Evolutionary conservation across 2,888 invertebrate genomes (phyloP).

Genomic region (Acronicta psi): DNA sequence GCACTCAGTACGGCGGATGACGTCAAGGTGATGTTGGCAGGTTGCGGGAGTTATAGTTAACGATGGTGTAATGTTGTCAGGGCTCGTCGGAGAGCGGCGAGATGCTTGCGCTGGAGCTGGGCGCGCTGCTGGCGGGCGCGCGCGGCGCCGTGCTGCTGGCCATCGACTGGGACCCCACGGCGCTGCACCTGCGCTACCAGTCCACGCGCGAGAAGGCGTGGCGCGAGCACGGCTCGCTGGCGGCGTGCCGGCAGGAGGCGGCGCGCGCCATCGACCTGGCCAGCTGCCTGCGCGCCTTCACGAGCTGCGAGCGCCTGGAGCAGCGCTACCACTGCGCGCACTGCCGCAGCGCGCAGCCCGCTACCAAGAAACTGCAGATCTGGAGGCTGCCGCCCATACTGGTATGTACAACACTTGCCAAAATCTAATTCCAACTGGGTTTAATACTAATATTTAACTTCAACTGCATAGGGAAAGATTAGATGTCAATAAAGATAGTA

Average conservation of each 20-base stretch:
- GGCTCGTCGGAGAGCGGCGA: constrained; percentile 20
- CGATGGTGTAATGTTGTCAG: constrained; percentile 10
- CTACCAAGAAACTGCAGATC: constrained; percentile 96
- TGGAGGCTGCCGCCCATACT: constrained; percentile 97
- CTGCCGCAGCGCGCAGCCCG: constrained; percentile 95
- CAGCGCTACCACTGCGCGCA: constrained; percentile 95
- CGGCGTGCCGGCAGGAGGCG: constrained; percentile 91
- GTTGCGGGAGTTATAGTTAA: too few relatives aligned
- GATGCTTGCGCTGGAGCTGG: constrained; percentile 45
- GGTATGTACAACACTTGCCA: constrained; percentile 27
- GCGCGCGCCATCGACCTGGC: constrained; percentile 95
- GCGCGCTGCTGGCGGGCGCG: constrained; percentile 56
- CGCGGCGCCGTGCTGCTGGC: constrained; percentile 87
- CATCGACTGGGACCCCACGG: constrained; percentile 98
- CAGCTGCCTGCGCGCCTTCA: constrained; percentile 96
- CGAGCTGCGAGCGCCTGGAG: constrained; percentile 95
- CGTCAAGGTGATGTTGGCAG: too few relatives aligned
- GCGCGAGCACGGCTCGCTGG: constrained; percentile 92
- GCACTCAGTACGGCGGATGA: too few relatives aligned
- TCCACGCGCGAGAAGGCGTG: constrained; percentile 92
- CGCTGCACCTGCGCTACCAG: constrained; percentile 96
- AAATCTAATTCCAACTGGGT: too few relatives aligned
- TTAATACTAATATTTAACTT: too few relatives aligned
- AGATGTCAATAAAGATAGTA: too few relatives aligned
- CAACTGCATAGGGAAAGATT: too few relatives aligned